A percentile compares a stretch with the other conserved stretches of the same genome.
These are phyloP conservation scores for Mactromeris polynyma DNA, from an alignment of 2,888 invertebrate species.

Conservation along the genomic window DNA sequence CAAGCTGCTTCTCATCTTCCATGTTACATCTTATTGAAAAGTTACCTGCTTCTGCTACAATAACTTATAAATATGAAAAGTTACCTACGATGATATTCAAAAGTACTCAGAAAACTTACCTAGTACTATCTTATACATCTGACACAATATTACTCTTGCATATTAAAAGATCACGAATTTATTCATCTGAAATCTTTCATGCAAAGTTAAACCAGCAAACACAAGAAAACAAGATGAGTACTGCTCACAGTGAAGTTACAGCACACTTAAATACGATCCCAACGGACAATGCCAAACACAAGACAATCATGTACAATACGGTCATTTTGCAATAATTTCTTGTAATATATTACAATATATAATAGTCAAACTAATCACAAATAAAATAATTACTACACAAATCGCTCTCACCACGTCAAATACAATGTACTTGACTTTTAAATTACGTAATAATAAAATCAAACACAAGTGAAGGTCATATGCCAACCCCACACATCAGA, in stretches of 20 bases:
- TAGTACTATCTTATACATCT: too few relatives aligned
- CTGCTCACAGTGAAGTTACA: background rate
- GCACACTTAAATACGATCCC: background rate
- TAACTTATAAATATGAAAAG: too few relatives aligned
- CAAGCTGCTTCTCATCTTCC: too few relatives aligned
- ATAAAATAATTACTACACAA: background rate
- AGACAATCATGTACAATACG: background rate
- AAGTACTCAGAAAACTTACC: too few relatives aligned
- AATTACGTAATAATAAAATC: background rate
- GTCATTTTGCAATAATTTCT: constrained; percentile 1
- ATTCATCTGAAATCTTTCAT: too few relatives aligned
- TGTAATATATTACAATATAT: background rate
- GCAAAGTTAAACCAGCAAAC: too few relatives aligned
- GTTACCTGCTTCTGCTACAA: too few relatives aligned
- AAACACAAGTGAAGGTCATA: background rate
- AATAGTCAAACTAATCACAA: background rate
- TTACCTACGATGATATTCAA: too few relatives aligned
- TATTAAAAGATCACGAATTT: too few relatives aligned
- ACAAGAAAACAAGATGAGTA: too few relatives aligned
- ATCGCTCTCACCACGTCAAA: background rate
- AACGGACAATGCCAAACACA: background rate
- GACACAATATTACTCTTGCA: too few relatives aligned
- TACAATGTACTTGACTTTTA: background rate
- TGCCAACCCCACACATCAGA: background rate
- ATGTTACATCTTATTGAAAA: too few relatives aligned